A percentile compares a stretch with the other conserved stretches of the same genome.
These are phyloP conservation scores for Xenopus laevis DNA, from an alignment of 2,113 vertebrate species.

Conservation along the genomic window DNA sequence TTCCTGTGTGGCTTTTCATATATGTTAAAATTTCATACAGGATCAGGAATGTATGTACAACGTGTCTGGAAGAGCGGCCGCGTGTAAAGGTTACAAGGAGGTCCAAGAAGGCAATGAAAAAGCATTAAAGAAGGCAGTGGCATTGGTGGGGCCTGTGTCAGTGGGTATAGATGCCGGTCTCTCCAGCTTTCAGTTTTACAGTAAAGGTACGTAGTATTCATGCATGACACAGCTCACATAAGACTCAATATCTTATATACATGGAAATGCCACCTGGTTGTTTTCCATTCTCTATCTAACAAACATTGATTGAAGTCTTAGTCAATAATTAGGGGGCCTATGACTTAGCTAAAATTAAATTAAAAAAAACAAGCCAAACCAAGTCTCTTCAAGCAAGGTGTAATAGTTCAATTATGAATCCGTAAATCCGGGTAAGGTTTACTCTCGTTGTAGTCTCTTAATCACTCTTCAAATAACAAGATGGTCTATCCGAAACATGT, in stretches of 20 bases:
- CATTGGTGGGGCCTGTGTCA: conserved; percentile 74
- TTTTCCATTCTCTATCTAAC: too few relatives aligned
- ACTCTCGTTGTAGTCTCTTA: too few relatives aligned
- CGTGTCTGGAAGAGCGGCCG: conserved; percentile 71
- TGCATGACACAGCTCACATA: not conserved
- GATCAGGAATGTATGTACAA: conserved; percentile 82
- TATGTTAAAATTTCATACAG: conserved; percentile 52
- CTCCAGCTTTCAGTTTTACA: conserved; percentile 85
- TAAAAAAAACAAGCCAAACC: too few relatives aligned
- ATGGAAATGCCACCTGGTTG: not conserved
- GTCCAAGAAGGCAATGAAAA: conserved; percentile 73
- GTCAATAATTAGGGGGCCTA: too few relatives aligned
- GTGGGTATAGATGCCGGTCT: conserved; percentile 86
- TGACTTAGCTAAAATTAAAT: too few relatives aligned
- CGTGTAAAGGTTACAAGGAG: conserved; percentile 75
- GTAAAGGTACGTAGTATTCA: conserved; percentile 65
- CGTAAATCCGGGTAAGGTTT: too few relatives aligned
- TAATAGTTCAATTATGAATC: too few relatives aligned
- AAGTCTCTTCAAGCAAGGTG: too few relatives aligned
- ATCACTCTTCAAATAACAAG: too few relatives aligned
- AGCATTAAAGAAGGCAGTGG: conserved; percentile 78
- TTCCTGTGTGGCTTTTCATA: too few relatives aligned
- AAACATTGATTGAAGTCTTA: too few relatives aligned
- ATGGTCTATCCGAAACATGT: too few relatives aligned
- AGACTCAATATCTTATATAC: not conserved